These are phyloP conservation scores for Conistra vaccinii DNA, from an alignment of 2,888 invertebrate species.

Conservation along the genomic window DNA sequence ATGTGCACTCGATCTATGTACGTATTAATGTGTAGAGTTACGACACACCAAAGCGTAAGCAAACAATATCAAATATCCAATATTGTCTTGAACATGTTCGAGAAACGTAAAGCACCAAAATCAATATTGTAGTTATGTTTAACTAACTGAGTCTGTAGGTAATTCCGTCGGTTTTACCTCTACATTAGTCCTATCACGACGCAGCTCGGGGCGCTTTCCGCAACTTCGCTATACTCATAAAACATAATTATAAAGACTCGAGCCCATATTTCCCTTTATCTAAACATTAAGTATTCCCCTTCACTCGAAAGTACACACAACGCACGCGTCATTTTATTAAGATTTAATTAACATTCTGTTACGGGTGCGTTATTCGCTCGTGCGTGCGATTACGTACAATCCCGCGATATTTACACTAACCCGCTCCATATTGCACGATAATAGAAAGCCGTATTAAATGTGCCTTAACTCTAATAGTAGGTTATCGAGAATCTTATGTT, in stretches of 20 bases:
- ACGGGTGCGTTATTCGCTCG: constrained; percentile 77
- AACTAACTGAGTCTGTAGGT: constrained; percentile 74
- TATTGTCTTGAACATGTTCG: constrained; percentile 77
- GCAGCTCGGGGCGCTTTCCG: constrained; percentile 71
- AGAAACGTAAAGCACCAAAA: constrained; percentile 74
- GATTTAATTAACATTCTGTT: constrained; percentile 85
- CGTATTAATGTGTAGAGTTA: constrained; percentile 15
- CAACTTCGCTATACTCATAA: constrained; percentile 59
- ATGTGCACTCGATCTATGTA: constrained; percentile 3
- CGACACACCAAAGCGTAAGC: constrained; percentile 40
- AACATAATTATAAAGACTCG: constrained; percentile 58
- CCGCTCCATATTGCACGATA: constrained; percentile 77
- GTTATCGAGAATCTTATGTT: constrained; percentile 88
- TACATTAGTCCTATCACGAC: constrained; percentile 71
- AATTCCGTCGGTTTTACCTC: constrained; percentile 76
- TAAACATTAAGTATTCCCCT: constrained; percentile 72
- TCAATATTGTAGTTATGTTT: constrained; percentile 79
- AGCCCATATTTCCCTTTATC: constrained; percentile 65
- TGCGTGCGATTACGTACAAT: constrained; percentile 78
- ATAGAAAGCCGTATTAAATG: constrained; percentile 86
- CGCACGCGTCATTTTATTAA: constrained; percentile 81
- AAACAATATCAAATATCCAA: constrained; percentile 75
- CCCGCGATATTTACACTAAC: constrained; percentile 66
- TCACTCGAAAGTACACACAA: constrained; percentile 58
- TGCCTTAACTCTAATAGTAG: constrained; percentile 86